These are phyloP conservation scores for Phyllopteryx taeniolatus DNA, from an alignment of 2,113 vertebrate species.

Conservation along the genomic window DNA sequence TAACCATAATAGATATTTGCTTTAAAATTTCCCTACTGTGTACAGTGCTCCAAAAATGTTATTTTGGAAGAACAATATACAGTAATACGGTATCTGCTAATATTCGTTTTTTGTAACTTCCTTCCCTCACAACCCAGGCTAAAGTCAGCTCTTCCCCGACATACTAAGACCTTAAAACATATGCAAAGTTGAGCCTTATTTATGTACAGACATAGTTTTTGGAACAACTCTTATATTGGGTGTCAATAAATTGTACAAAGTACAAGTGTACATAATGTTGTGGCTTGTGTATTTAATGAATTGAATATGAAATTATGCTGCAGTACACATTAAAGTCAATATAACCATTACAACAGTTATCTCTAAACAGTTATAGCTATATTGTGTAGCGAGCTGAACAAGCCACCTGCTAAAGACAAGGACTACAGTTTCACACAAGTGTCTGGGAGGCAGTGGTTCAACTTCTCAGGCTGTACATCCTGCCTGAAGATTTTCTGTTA, in stretches of 20 bases:
- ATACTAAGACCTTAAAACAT: no score
- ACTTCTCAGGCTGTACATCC: slow-evolving; percentile 17
- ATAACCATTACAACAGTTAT: neutral
- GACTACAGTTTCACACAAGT: slow-evolving; percentile 17
- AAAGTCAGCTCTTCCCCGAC: no score
- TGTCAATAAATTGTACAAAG: no score
- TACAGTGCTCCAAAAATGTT: neutral
- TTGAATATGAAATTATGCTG: neutral
- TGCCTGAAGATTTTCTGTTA: slow-evolving; percentile 17
- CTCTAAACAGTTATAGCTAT: neutral
- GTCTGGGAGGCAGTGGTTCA: slow-evolving; percentile 21
- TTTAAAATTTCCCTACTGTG: neutral
- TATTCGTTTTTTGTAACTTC: neutral
- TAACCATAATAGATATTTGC: neutral
- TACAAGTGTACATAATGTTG: no score
- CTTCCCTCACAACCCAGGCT: no score
- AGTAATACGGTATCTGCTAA: neutral
- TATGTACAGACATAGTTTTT: no score
- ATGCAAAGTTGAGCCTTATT: no score
- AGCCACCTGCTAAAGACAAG: slow-evolving; percentile 9
- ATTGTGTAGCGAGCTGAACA: neutral
- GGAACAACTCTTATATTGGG: neutral
- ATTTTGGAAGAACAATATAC: neutral
- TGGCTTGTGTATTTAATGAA: neutral
- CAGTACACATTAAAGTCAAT: neutral